phyloP scores from a whole-genome alignment of 2,113 vertebrate species.

The Todiramphus saurophagus region DNA sequence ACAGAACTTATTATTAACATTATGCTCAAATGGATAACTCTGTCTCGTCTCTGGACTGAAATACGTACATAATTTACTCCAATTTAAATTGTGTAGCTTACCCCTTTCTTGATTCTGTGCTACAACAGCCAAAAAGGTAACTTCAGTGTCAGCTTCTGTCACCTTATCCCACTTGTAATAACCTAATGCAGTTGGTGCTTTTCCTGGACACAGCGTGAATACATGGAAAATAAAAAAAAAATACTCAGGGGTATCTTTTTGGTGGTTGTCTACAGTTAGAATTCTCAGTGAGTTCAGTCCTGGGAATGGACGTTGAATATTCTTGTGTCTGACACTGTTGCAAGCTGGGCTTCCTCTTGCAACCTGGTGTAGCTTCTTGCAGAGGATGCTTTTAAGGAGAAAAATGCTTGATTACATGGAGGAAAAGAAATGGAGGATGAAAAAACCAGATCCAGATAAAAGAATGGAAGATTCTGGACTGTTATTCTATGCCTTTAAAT shows the following conservation, averaged over 20 bases:
- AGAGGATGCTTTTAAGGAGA: neutral
- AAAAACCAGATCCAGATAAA: neutral
- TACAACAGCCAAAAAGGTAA: neutral
- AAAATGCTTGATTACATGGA: neutral
- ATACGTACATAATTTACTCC: neutral
- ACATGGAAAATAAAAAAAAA: neutral
- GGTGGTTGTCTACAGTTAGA: neutral
- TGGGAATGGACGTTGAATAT: neutral
- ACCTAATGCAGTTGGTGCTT: neutral
- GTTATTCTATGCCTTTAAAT: neutral
- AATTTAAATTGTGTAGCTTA: neutral
- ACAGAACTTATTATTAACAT: neutral
- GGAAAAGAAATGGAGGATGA: neutral
- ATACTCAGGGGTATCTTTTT: neutral
- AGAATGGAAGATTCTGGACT: neutral
- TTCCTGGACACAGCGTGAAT: neutral
- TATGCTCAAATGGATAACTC: neutral
- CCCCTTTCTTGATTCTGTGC: neutral
- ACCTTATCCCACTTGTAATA: neutral
- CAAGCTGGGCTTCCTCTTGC: neutral
- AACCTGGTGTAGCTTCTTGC: neutral
- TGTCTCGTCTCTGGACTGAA: neutral
- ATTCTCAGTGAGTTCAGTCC: neutral
- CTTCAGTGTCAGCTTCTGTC: neutral
- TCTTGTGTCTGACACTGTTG: neutral